Base-by-base conservation (phyloP, 2,888 invertebrate species). In the Tolmerus cingulatus region DNA sequence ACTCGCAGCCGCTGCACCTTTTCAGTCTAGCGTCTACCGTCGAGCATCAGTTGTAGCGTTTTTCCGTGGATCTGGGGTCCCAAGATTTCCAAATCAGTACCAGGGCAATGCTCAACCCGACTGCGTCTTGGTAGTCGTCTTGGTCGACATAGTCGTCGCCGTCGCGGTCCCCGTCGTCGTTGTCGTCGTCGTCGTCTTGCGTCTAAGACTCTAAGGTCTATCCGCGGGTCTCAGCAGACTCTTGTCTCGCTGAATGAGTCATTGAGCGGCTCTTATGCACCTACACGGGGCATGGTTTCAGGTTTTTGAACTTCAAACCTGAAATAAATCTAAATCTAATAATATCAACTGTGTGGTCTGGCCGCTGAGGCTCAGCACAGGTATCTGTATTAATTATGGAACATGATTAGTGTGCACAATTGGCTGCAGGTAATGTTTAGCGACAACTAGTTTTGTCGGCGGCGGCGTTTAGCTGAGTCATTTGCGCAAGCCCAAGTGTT, bases 301-400 rank as follows among this genome's bases (percentile, higher is more conserved):
- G 88, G 88, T 88, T 88, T 88, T 88, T 88, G 88, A 88, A 88
- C 88, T 88, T 88, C 88, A 88, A 88, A 88, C 81, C 87, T 66
- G 87, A 86, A 82, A 87, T 87, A 88, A 87, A 88, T 87, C 86
- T 87, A 86, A 87, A 79, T 85, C 85, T 87, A 85, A 85, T 85
- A 87, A 82, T 85, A 87, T 82, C 84, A 82, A 87, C 87, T 87
- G 87, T 87, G 87, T 87, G 87, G 87, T 87, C 87, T 82, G 34
- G 86, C 55, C 86, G 66, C 79, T 86, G 51, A 84, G 86, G 81
- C 77, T 84, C 51, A 46, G 84, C 87, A 88, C 87, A 88, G 87
- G 88, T 88, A 88, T 88, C 88, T 88, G 88, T 87, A 87, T 88
- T 88, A 87, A 87, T 87, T 88, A 88, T 88, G 85, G 84, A 88